These are phyloP conservation scores for Zelleria hepariella DNA, from an alignment of 2,888 invertebrate species.

Conservation along the genomic window DNA sequence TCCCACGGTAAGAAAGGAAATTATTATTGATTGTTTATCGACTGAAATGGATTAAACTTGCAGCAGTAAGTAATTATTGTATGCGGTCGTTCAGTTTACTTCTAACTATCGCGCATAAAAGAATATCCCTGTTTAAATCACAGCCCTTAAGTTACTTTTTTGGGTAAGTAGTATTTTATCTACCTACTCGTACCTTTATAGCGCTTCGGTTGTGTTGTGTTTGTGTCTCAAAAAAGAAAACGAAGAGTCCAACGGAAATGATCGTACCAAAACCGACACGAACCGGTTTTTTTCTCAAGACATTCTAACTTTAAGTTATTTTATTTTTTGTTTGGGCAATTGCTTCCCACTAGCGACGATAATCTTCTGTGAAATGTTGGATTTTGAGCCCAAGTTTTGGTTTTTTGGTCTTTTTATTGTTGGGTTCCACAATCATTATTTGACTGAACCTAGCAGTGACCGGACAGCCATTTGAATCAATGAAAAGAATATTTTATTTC, in stretches of 20 bases:
- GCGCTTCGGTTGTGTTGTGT: slow-evolving; percentile 21
- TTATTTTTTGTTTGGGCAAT: neutral
- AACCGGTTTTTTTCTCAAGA: slow-evolving; percentile 60
- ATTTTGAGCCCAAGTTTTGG: neutral
- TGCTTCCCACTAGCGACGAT: slow-evolving; percentile 6
- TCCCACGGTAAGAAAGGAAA: too few relatives aligned
- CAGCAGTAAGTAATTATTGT: too few relatives aligned
- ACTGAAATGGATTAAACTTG: too few relatives aligned
- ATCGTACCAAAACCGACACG: slow-evolving; percentile 28
- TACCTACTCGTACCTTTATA: neutral
- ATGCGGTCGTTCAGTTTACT: too few relatives aligned
- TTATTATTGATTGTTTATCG: too few relatives aligned
- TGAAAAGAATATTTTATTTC: neutral
- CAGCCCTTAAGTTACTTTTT: too few relatives aligned
- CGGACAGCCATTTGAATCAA: too few relatives aligned
- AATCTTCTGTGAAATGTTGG: slow-evolving; percentile 4
- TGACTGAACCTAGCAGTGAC: too few relatives aligned
- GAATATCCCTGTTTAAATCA: too few relatives aligned
- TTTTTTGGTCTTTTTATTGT: neutral
- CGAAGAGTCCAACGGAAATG: slow-evolving; percentile 69
- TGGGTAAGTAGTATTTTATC: too few relatives aligned
- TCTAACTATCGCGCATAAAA: too few relatives aligned
- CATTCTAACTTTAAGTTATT: slow-evolving; percentile 2
- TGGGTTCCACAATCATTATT: neutral
- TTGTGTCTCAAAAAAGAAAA: slow-evolving; percentile 34